Evolutionary conservation across 2,113 vertebrate genomes (phyloP).

Genomic region (Phalacrocorax brasilianus): DNA sequence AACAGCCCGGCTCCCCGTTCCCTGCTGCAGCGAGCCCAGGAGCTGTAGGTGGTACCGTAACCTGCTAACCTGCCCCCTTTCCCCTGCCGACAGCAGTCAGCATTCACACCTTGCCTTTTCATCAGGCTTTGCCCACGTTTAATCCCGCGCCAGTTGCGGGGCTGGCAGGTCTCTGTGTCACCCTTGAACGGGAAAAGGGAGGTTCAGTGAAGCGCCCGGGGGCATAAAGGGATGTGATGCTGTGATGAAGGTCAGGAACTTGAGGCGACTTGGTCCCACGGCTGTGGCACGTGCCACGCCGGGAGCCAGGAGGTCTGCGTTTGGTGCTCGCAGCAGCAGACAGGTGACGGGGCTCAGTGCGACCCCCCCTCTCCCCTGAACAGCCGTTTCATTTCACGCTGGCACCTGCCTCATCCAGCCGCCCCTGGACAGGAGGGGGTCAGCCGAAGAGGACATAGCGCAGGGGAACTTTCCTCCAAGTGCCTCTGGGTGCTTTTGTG

Average conservation of each 20-base stretch:
- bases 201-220: not conserved
- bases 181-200: not conserved
- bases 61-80: not conserved
- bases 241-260: not conserved
- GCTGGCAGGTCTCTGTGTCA: not conserved
- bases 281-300: not conserved
- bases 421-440: not conserved
- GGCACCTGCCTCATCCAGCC: not conserved
- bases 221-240: not conserved
- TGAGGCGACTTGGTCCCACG: not conserved
- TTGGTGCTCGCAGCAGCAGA: not conserved
- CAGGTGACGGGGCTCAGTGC: not conserved
- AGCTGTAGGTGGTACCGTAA: not conserved
- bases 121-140: not conserved
- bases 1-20: not conserved
- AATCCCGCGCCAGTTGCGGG: rapidly evolving
- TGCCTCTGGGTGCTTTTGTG: not conserved
- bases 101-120: conserved; percentile 1
- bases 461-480: not conserved
- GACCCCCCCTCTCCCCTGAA: not conserved
- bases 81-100: not conserved
- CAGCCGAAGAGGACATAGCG: not conserved
- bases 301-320: not conserved
- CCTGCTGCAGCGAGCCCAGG: not conserved
- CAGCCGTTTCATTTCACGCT: not conserved